These are phyloP conservation scores for Willowsia nigromaculata DNA, from an alignment of 2,888 invertebrate genomes.

Conservation along the genomic window DNA sequence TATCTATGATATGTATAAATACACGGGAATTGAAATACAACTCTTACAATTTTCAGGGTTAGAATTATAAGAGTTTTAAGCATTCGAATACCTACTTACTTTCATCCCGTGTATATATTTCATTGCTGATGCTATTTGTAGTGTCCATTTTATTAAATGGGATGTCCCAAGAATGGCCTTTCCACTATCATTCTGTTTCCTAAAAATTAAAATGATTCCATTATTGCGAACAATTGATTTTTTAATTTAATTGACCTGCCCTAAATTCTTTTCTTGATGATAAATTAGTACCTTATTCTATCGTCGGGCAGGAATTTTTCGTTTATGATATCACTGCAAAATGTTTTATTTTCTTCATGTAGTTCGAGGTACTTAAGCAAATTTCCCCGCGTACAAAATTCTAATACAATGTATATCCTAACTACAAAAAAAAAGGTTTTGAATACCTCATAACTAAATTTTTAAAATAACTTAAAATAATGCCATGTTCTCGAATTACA, in stretches of 20 bases:
- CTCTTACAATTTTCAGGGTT: background rate
- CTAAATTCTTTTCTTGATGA: no score
- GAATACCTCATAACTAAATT: background rate
- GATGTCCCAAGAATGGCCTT: constrained; percentile 29
- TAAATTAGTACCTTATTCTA: no score
- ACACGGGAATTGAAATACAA: no score
- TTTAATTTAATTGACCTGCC: background rate
- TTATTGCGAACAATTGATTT: background rate
- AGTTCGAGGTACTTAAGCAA: background rate
- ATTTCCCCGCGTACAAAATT: background rate
- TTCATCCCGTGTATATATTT: background rate
- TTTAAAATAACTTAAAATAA: no score
- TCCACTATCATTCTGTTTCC: no score
- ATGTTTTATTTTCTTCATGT: background rate
- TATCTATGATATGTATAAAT: constrained; percentile 25
- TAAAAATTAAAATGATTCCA: background rate
- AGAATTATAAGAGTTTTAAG: background rate
- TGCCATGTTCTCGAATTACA: no score
- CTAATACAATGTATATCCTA: background rate
- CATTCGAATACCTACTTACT: background rate
- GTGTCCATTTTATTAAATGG: constrained; percentile 54
- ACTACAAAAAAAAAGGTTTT: background rate
- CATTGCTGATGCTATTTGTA: constrained; percentile 56
- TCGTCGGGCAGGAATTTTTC: background rate
- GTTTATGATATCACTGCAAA: background rate